Percentiles rank a stretch among this genome's conserved stretches.
These are phyloP conservation scores for Oreochromis mossambicus DNA, from an alignment of 2,797 vertebrate genomes.

Conservation along the genomic window DNA sequence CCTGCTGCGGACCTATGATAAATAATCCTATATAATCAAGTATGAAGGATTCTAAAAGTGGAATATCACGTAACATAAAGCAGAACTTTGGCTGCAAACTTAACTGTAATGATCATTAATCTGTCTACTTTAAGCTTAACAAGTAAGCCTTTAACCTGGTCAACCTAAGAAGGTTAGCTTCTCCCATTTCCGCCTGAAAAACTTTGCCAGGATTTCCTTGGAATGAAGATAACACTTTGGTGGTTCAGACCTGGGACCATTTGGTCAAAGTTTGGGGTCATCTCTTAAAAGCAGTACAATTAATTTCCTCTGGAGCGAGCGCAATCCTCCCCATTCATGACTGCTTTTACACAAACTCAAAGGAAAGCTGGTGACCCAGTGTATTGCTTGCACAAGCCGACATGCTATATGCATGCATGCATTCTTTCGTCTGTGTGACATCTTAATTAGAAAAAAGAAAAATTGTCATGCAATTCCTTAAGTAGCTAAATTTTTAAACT, in stretches of 20 bases:
- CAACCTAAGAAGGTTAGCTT: not conserved
- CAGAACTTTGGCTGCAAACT: slow-evolving; percentile 30
- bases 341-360: slow-evolving; percentile 1
- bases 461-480: slow-evolving; percentile 43
- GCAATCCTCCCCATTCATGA: not conserved
- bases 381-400: slow-evolving; percentile 35
- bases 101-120: not conserved
- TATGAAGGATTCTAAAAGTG: slow-evolving; percentile 49
- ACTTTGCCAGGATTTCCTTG: not conserved
- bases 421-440: slow-evolving; percentile 34
- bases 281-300: slow-evolving; percentile 1
- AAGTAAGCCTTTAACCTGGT: slow-evolving; percentile 2
- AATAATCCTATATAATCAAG: slow-evolving; percentile 43
- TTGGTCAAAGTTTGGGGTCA: slow-evolving; percentile 8
- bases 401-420: slow-evolving; percentile 49
- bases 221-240: slow-evolving; percentile 25
- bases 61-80: slow-evolving; percentile 31
- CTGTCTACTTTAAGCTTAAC: not conserved
- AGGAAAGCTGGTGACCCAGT: slow-evolving; percentile 36
- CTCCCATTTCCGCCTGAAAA: not conserved
- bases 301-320: not conserved
- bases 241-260: not conserved
- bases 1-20: slow-evolving; percentile 31
- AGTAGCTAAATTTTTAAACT: slow-evolving; percentile 1
- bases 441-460: slow-evolving; percentile 23